Evolutionary conservation across 2,113 vertebrate species (phyloP).

Genomic region (Odontophorus gujanensis): DNA sequence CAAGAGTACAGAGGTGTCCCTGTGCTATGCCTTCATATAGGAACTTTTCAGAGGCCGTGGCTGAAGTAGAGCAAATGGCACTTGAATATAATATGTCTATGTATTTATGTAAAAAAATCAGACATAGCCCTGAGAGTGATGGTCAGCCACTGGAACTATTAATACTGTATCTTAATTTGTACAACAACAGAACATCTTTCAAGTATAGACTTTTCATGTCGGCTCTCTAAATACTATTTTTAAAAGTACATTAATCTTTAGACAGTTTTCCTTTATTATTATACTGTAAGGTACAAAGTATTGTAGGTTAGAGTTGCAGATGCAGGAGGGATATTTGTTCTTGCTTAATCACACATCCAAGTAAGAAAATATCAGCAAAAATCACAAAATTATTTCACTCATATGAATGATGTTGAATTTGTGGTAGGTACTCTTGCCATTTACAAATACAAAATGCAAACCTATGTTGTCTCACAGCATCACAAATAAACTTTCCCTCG

Average conservation of each 20-base stretch:
- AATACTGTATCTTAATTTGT: background rate
- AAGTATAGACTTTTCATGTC: background rate
- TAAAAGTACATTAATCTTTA: constrained; percentile 42
- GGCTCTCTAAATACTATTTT: constrained; percentile 36
- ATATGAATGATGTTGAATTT: constrained; percentile 44
- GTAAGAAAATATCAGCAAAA: constrained; percentile 57
- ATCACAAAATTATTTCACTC: constrained; percentile 19
- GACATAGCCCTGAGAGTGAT: background rate
- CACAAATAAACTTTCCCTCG: constrained; percentile 23
- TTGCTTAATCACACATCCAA: constrained; percentile 47
- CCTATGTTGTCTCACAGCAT: constrained; percentile 20
- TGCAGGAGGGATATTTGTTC: constrained; percentile 22
- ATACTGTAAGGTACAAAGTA: background rate
- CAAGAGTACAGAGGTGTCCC: rapidly evolving
- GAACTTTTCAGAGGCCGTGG: background rate
- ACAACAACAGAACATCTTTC: background rate
- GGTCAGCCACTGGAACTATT: background rate
- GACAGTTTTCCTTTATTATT: constrained; percentile 36
- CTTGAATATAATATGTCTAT: background rate
- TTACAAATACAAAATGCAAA: constrained; percentile 52
- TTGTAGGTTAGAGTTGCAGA: constrained; percentile 24
- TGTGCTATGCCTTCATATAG: background rate
- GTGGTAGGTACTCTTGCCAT: constrained; percentile 3
- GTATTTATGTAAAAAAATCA: background rate
- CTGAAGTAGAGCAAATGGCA: background rate